Percentiles rank a stretch among this genome's conserved stretches.
These are phyloP conservation scores for Drosophila dives DNA, from an alignment of 2,888 invertebrate genomes.

Conservation along the genomic window DNA sequence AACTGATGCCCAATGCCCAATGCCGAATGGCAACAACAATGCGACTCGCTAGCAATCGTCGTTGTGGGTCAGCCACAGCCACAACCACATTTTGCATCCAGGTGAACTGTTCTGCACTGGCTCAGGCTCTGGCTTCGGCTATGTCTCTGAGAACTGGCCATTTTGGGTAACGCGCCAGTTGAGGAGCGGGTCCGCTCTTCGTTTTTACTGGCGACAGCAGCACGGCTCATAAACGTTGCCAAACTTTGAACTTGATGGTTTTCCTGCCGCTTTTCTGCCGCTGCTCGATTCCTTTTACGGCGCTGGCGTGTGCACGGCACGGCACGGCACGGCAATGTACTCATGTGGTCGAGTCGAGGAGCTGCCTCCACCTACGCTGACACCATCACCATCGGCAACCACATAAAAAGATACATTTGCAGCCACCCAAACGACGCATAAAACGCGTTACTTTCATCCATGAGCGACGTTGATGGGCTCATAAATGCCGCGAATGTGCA, in stretches of 20 bases:
- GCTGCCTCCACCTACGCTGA: conserved; percentile 5
- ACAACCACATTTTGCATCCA: conserved; percentile 16
- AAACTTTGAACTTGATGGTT: conserved; percentile 82
- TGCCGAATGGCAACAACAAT: conserved; percentile 13
- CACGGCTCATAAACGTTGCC: conserved; percentile 78
- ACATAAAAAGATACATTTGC: conserved; percentile 80
- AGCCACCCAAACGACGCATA: conserved; percentile 80
- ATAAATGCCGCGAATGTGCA: conserved; percentile 82
- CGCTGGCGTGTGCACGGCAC: conserved; percentile 60
- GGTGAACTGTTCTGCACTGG: conserved; percentile 25
- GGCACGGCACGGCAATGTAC: conserved; percentile 25
- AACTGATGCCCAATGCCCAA: background rate
- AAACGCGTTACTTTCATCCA: conserved; percentile 82
- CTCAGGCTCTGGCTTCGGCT: background rate
- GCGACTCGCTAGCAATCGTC: conserved; percentile 9
- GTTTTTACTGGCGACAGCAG: conserved; percentile 72
- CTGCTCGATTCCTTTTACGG: conserved; percentile 66
- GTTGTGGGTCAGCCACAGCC: conserved; percentile 10
- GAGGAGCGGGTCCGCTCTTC: conserved; percentile 43
- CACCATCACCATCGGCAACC: conserved; percentile 41
- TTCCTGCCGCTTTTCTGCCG: conserved; percentile 45
- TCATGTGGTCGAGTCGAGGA: conserved; percentile 50
- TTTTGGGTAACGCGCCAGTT: background rate
- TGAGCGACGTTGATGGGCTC: conserved; percentile 82
- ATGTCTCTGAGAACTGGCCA: background rate